Evolutionary conservation across 2,113 vertebrate genomes (phyloP), one percentile per base, ranked within the genome.

Genomic region (Petrocephalus zakoni): DNA sequence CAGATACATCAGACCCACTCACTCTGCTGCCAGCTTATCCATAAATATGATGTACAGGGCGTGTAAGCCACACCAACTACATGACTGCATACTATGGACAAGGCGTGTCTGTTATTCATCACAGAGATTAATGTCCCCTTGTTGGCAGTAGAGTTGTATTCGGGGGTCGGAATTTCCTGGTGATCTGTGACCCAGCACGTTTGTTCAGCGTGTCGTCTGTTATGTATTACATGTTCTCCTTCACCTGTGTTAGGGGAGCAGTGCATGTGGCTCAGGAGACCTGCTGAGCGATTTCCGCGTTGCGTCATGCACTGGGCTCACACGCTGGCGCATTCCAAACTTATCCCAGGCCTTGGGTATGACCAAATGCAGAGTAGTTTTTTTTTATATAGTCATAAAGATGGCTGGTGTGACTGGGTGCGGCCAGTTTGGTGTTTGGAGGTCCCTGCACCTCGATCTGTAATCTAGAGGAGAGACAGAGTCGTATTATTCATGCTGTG

Each of bases 1-100:
- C 81, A 88, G 91, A 93, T 92, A 92, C 56, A 87, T 91, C 58
- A 89, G 93, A 94, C 93, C 93, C 90, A 91, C 29, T 87, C 93
- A 93, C 91, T 90, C 87, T 92, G 89, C 88, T 47, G 46, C 78
- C 89, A 81, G 42, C 87, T 89, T 88, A 89, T 92, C 89, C 92
- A 93, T 92, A 92, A 92, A 89, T 92, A 90, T 13, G 64, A 68
- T 52, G 52, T 64, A 53, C 90, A 75, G 21, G 90, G 91, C 92
- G 90, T 52, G 85, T 89, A 89, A 90, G 91, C 92, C 93, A 88
- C 90, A 90, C 87, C 86, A 92, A 92, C 89, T 89, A 89, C 90
- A 90, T 5, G 17, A 61, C 89, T 91, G 64, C 87, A 87, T 87
- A 89, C 72, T 87, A 90, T 91, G 87, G 89, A 93, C 89, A 46